These are phyloP conservation scores for Artemia sinica DNA, from an alignment of 2,888 invertebrate species.

Conservation along the genomic window DNA sequence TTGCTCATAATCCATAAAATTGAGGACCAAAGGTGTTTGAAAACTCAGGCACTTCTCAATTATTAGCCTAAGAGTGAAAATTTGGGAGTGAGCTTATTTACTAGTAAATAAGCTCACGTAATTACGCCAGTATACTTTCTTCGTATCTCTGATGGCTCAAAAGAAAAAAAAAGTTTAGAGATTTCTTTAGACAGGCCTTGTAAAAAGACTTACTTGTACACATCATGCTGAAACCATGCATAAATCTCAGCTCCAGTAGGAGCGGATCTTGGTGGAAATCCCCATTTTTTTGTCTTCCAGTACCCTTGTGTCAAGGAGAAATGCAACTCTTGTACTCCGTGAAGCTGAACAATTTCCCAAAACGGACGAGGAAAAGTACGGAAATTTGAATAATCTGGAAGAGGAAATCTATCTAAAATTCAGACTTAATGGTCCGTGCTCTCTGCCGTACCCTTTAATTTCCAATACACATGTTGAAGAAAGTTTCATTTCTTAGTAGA, in stretches of 20 bases:
- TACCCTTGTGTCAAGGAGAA: slow-evolving; percentile 78
- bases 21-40: no score
- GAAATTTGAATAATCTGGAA: slow-evolving; percentile 54
- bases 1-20: no score
- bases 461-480: no score
- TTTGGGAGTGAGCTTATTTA: no score
- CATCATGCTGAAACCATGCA: slow-evolving; percentile 66
- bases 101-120: no score
- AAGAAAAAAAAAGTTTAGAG: slow-evolving; percentile 22
- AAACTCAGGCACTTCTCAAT: no score
- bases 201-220: slow-evolving; percentile 33
- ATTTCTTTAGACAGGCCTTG: not conserved
- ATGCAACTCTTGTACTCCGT: slow-evolving; percentile 73
- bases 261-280: slow-evolving; percentile 72
- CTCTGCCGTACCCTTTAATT: no score
- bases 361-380: slow-evolving; percentile 71
- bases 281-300: slow-evolving; percentile 87
- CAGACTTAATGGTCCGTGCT: no score
- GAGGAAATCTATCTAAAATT: slow-evolving; percentile 20
- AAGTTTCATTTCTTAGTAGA: no score
- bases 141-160: not conserved
- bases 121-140: no score
- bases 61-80: no score
- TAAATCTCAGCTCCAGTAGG: slow-evolving; percentile 85
- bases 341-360: slow-evolving; percentile 66